Base-by-base conservation (phyloP, 1,140 invertebrate species). In the Homalodisca vitripennis region DNA sequence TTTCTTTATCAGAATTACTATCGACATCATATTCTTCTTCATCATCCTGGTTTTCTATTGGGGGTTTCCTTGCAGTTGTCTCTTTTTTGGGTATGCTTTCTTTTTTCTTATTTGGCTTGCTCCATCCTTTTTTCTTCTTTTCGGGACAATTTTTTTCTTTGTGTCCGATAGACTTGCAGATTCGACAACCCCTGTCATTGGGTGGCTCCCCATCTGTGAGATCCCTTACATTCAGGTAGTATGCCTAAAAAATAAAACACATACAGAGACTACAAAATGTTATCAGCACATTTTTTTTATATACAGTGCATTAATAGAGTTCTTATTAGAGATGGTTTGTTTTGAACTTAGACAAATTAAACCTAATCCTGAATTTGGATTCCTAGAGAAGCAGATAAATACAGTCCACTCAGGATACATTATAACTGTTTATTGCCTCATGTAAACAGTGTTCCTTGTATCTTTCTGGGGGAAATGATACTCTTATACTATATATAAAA, bases 101-200 rank as follows among this genome's bases (percentile, higher is more conserved):
- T 2, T 26, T 27, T 30, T 27, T 60, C 29, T 60, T 27, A n/a
- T 27, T 10, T 24, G 10, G 3, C 29, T 30, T 60, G 14, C 2
- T n/a, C 24, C 22, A 3, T 26, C 29, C n/a, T 60, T 30, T 13
- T 60, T 60, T 60, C 17, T 27, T 60, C 26, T 60, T 60, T 60
- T 70, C 76, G 1, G 73, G 72, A 29, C 86, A 88, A 32, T 86
- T 82, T 70, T 82, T 82, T 1, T 82, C 82, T 70, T 85, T 81
- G 75, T 88, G 87, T 31, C 86, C 86, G 70, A 85, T 86, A 74
- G 83, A 83, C 53, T 83, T 82, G 76, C 87, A 88, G 22, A 80
- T 75, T 29, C 82, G 79, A 75, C 87, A 88, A 30, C 84, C 82
- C 27, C 84, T 74, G 72, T 85, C 84, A 73, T 82, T 83, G 3